Conservation (phyloP, 2,797 vertebrate species). For the Loriculus beryllinus region DNA sequence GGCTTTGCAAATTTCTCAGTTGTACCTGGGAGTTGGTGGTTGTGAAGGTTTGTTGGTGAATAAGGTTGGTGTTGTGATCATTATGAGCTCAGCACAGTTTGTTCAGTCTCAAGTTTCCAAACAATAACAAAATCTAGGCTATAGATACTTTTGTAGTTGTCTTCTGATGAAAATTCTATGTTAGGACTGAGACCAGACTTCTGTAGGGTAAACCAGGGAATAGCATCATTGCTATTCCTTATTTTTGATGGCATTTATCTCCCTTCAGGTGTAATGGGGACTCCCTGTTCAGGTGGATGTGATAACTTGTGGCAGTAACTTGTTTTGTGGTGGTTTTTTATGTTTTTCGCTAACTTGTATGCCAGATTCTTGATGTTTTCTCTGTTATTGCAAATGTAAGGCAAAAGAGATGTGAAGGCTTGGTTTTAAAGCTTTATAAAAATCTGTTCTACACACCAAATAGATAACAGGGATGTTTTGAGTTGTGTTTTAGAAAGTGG, state of each 20-base stretch:
- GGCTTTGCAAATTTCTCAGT: not conserved
- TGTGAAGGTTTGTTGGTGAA: not conserved
- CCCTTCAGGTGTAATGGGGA: not conserved
- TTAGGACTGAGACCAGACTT: not conserved
- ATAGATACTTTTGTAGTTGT: not conserved
- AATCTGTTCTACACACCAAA: rapidly evolving
- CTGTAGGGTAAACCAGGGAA: not conserved
- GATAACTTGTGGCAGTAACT: not conserved
- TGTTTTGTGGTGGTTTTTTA: not conserved
- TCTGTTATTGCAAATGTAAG: not conserved
- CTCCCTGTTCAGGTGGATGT: not conserved
- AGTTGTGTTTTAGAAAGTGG: not conserved
- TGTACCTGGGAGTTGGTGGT: not conserved
- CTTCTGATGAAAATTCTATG: not conserved
- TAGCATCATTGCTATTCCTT: not conserved
- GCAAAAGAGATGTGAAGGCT: not conserved
- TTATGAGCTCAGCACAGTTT: not conserved
- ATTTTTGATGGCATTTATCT: not conserved
- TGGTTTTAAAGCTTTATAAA: not conserved
- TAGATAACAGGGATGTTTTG: not conserved
- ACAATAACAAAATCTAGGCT: not conserved
- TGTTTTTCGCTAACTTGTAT: not conserved
- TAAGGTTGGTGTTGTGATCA: rapidly evolving
- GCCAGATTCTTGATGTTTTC: not conserved
- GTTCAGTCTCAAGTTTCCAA: not conserved